Evolutionary conservation across 2,113 vertebrate genomes (phyloP).

Genomic region (Chloroceryle aenea): DNA sequence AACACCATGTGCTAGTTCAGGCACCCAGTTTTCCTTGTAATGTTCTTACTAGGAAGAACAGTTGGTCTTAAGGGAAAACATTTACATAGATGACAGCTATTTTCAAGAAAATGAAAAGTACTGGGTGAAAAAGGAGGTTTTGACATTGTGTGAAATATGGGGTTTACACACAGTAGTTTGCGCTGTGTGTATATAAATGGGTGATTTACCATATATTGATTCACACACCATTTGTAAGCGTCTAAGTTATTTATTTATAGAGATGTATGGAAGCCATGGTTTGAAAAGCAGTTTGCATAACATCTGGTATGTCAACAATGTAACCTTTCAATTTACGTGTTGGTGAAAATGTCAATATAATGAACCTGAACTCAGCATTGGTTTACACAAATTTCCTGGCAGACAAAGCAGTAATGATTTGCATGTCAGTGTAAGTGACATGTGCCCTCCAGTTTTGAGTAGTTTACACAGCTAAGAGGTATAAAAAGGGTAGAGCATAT

Average conservation of each 20-base stretch:
- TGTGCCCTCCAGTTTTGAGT: constrained; percentile 50
- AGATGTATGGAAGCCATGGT: constrained; percentile 24
- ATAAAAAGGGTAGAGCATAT: neutral
- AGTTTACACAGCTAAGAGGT: constrained; percentile 41
- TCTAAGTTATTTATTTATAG: constrained; percentile 55
- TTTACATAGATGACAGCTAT: constrained; percentile 64
- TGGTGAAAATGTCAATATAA: constrained; percentile 62
- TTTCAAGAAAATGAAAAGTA: constrained; percentile 52
- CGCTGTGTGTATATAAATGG: constrained; percentile 8
- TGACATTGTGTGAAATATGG: constrained; percentile 45
- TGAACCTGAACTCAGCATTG: constrained; percentile 52
- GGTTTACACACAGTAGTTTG: constrained; percentile 54
- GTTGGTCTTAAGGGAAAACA: constrained; percentile 59
- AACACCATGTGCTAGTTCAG: constrained; percentile 38
- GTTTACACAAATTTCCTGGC: constrained; percentile 69
- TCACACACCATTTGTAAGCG: constrained; percentile 41
- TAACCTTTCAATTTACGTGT: constrained; percentile 62
- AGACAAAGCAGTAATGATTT: constrained; percentile 68
- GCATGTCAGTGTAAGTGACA: constrained; percentile 46
- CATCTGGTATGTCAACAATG: constrained; percentile 58
- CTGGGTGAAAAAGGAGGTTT: constrained; percentile 35
- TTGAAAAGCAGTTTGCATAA: constrained; percentile 61
- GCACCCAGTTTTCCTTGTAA: neutral
- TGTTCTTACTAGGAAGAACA: constrained; percentile 39
- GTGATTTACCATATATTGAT: constrained; percentile 53